These are phyloP conservation scores for Leucoma salicis DNA, from an alignment of 2,888 invertebrate genomes.

Conservation along the genomic window DNA sequence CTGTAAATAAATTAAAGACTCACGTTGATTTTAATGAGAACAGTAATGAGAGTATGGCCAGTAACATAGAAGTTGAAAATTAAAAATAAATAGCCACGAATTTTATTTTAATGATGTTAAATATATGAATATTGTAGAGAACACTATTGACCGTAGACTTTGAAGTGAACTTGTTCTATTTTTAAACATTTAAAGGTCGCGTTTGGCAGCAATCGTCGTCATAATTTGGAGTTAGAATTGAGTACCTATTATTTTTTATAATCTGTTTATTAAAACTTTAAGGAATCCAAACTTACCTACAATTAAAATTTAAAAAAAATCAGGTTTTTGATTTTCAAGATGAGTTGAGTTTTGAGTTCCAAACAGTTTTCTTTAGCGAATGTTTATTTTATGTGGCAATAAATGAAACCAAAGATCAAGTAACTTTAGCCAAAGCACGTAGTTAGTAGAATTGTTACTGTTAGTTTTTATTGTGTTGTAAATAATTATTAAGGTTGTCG, in stretches of 20 bases:
- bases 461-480: slow-evolving; percentile 57
- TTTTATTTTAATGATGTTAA: slow-evolving; percentile 11
- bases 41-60: slow-evolving; percentile 76
- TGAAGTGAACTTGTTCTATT: slow-evolving; percentile 14
- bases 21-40: slow-evolving; percentile 66
- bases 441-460: slow-evolving; percentile 61
- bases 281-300: background rate
- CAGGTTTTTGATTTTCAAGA: background rate
- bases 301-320: background rate
- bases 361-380: slow-evolving; percentile 3
- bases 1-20: slow-evolving; percentile 48
- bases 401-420: slow-evolving; percentile 48
- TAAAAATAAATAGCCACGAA: slow-evolving; percentile 30
- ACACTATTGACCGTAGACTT: slow-evolving; percentile 18
- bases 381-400: slow-evolving; percentile 24
- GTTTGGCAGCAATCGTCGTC: slow-evolving; percentile 3
- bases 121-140: slow-evolving; percentile 18
- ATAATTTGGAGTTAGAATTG: slow-evolving; percentile 10
- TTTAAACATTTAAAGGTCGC: slow-evolving; percentile 11
- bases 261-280: background rate
- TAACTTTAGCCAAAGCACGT: slow-evolving; percentile 41
- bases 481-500: slow-evolving; percentile 59
- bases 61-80: slow-evolving; percentile 78
- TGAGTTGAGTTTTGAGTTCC: slow-evolving; percentile 1
- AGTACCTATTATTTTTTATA: background rate